A percentile compares a stretch with the other conserved stretches of the same genome.
phyloP scores from a whole-genome alignment of 2,113 vertebrate genomes.

The Cathartes aura region DNA sequence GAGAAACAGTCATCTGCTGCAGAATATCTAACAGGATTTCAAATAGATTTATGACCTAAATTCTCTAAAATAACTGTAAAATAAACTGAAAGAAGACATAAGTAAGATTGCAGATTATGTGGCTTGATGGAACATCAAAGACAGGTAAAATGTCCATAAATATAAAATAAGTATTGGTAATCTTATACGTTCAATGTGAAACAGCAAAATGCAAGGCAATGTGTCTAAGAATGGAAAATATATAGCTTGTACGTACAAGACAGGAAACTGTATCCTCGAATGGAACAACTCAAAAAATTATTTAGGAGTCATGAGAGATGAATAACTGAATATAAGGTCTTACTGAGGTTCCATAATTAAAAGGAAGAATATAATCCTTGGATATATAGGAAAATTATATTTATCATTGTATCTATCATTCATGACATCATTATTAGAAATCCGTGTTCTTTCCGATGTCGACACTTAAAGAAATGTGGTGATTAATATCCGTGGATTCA shows the following conservation, averaged over 20 bases:
- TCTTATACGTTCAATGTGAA: not conserved
- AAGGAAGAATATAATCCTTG: not conserved
- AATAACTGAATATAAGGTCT: not conserved
- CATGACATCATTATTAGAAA: not conserved
- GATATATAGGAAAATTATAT: not conserved
- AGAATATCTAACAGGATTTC: not conserved
- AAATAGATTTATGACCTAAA: not conserved
- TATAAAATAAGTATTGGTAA: not conserved
- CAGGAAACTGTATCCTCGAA: not conserved
- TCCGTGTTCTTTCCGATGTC: fast-evolving
- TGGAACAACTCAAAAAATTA: not conserved
- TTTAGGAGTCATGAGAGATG: not conserved
- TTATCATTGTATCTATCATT: not conserved
- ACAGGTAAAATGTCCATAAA: not conserved
- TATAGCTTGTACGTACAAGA: not conserved
- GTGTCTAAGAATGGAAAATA: not conserved
- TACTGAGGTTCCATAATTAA: not conserved
- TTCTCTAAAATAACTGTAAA: not conserved
- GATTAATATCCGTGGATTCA: not conserved
- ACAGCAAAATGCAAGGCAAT: not conserved
- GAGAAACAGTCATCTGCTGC: not conserved
- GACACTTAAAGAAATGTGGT: not conserved
- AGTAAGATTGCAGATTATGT: not conserved
- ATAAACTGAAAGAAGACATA: not conserved
- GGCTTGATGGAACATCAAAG: not conserved